Percentiles rank a stretch among this genome's conserved stretches.
These are phyloP conservation scores for Paedocypris sp. DNA, from an alignment of 2,113 vertebrate species.

Conservation along the genomic window DNA sequence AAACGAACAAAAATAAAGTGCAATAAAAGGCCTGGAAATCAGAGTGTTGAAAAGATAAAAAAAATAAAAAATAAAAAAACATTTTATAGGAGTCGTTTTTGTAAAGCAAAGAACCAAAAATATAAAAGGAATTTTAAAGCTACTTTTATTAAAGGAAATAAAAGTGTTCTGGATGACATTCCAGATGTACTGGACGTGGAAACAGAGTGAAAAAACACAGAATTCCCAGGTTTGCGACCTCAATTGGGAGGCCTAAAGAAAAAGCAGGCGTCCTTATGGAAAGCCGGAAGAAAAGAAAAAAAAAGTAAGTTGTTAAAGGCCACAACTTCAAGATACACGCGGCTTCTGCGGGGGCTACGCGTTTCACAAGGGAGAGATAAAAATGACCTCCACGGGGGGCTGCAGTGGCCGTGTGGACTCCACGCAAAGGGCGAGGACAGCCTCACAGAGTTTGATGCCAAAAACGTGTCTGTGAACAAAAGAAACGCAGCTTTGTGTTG, in stretches of 20 bases:
- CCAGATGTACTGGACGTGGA: slow-evolving; percentile 40
- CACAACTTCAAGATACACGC: slow-evolving; percentile 23
- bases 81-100: slow-evolving; percentile 23
- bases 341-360: slow-evolving; percentile 23
- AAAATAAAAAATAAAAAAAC: slow-evolving; percentile 10
- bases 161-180: slow-evolving; percentile 31
- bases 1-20: neutral
- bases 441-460: neutral
- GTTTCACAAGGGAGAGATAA: slow-evolving; percentile 35
- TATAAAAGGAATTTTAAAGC: slow-evolving; percentile 38
- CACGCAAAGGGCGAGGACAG: neutral
- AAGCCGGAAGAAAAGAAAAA: too few species aligned
- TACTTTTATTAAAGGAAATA: slow-evolving; percentile 45
- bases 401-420: slow-evolving; percentile 30
- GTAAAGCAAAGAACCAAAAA: slow-evolving; percentile 27
- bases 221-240: slow-evolving; percentile 21
- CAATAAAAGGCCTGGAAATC: slow-evolving; percentile 24
- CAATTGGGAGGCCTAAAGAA: neutral
- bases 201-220: slow-evolving; percentile 23
- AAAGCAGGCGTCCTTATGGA: neutral
- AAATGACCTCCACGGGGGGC: slow-evolving; percentile 17
- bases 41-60: slow-evolving; percentile 19
- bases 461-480: neutral
- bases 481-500: neutral
- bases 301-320: slow-evolving; percentile 32